A percentile compares a stretch with the other conserved stretches of the same genome.
These are phyloP conservation scores for Himalopsyche tibetana DNA, from an alignment of 2,888 invertebrate genomes.

Conservation along the genomic window DNA sequence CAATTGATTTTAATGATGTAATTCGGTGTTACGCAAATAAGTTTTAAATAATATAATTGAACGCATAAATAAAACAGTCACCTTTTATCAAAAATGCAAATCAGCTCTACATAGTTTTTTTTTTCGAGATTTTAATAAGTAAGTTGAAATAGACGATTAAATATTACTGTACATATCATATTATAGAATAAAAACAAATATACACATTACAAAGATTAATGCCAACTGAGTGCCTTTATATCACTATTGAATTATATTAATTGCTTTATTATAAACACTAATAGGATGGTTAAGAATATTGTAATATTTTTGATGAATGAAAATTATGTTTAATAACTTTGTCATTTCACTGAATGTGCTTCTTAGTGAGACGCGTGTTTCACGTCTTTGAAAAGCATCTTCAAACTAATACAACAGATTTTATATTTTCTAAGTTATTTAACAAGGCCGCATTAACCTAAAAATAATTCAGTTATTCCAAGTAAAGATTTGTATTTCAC, in stretches of 20 bases:
- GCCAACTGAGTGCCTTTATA: background rate
- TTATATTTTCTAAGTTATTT: too few relatives aligned
- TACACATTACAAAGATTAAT: slow-evolving; percentile 4
- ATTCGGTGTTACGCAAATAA: slow-evolving; percentile 19
- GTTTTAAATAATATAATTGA: background rate
- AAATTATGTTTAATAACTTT: too few relatives aligned
- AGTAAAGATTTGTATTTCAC: too few relatives aligned
- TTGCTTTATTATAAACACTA: background rate
- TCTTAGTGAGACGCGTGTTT: too few relatives aligned
- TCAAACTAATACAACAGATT: too few relatives aligned
- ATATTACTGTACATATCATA: background rate
- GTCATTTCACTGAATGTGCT: too few relatives aligned
- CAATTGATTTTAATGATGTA: background rate
- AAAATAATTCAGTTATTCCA: too few relatives aligned
- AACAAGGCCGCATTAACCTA: too few relatives aligned
- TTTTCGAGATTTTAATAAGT: background rate
- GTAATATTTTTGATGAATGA: too few relatives aligned
- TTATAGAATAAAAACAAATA: background rate
- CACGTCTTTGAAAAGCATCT: too few relatives aligned
- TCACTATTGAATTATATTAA: too few relatives aligned
- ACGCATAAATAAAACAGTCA: slow-evolving; percentile 38
- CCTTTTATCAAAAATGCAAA: slow-evolving; percentile 32
- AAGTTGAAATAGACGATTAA: background rate
- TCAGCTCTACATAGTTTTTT: slow-evolving; percentile 18
- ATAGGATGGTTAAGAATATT: background rate